These are phyloP conservation scores for Oryzaephilus surinamensis DNA, from an alignment of 1,140 invertebrate genomes.

Conservation along the genomic window DNA sequence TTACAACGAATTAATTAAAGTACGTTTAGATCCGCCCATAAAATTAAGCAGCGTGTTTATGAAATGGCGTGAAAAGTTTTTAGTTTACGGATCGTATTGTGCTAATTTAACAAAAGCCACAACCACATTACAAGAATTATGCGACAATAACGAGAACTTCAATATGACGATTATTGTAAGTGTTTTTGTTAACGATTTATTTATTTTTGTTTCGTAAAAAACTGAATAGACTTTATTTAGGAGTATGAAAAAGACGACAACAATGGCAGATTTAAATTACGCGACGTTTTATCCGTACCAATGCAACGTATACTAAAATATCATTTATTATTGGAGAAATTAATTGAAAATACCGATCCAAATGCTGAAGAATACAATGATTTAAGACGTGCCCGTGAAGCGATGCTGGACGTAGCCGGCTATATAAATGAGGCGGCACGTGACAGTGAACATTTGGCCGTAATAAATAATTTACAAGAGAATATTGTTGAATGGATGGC, in stretches of 20 bases:
- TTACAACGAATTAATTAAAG: conserved; percentile 64
- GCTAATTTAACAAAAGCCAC: conserved; percentile 80
- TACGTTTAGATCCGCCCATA: conserved; percentile 41
- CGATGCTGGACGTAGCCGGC: conserved; percentile 93
- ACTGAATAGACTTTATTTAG: too few relatives aligned
- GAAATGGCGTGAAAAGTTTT: conserved; percentile 78
- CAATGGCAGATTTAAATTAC: conserved; percentile 87
- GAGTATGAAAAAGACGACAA: conserved; percentile 87
- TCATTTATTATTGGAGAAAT: conserved; percentile 83
- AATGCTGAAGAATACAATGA: conserved; percentile 72
- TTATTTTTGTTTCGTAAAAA: neutral
- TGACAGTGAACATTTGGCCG: conserved; percentile 84
- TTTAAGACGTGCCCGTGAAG: conserved; percentile 81
- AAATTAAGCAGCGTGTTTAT: conserved; percentile 71
- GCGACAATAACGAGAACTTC: conserved; percentile 38
- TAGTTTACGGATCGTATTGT: conserved; percentile 94
- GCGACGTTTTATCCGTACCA: conserved; percentile 90
- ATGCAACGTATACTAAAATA: conserved; percentile 98
- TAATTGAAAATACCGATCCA: conserved; percentile 83
- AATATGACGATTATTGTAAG: conserved; percentile 30
- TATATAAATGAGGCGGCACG: conserved; percentile 98
- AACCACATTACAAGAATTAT: conserved; percentile 62
- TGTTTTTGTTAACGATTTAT: neutral
- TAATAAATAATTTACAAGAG: conserved; percentile 79
- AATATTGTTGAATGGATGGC: conserved; percentile 68